Evolutionary conservation across 2,888 invertebrate genomes (phyloP).

Genomic region (Tyria jacobaeae): DNA sequence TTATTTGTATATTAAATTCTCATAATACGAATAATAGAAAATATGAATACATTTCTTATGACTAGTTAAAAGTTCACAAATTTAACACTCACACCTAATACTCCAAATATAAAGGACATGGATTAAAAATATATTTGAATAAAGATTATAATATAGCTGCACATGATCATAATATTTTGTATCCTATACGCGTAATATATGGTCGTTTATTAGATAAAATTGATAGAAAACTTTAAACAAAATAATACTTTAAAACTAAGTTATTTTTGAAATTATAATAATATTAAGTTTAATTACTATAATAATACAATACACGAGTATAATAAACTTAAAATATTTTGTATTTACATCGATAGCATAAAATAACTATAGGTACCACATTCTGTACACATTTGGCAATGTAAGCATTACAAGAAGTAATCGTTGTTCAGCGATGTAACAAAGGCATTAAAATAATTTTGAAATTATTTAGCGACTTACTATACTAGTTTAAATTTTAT

Average conservation of each 20-base stretch:
- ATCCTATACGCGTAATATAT: conserved; percentile 38
- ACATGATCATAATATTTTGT: conserved; percentile 35
- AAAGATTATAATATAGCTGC: conserved; percentile 44
- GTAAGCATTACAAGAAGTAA: conserved; percentile 44
- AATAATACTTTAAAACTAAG: conserved; percentile 28
- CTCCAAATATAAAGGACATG: conserved; percentile 45
- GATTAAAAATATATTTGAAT: conserved; percentile 48
- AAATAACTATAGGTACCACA: conserved; percentile 49
- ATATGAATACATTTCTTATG: conserved; percentile 83
- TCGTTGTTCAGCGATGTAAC: conserved; percentile 48
- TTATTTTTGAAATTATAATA: conserved; percentile 31
- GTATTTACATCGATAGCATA: conserved; percentile 65
- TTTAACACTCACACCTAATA: conserved; percentile 69
- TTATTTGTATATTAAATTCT: conserved; percentile 74
- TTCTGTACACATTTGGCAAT: conserved; percentile 69
- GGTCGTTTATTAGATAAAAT: conserved; percentile 45
- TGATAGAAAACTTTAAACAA: conserved; percentile 34
- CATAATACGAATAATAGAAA: conserved; percentile 79
- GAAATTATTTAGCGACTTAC: conserved; percentile 47
- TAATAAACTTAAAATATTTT: conserved; percentile 45
- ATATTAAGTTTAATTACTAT: conserved; percentile 29
- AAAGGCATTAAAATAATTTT: conserved; percentile 42
- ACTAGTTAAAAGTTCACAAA: conserved; percentile 80
- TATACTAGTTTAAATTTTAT: conserved; percentile 46
- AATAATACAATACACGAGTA: conserved; percentile 32